These are phyloP conservation scores for Solenopsis invicta DNA, from an alignment of 1,140 invertebrate species.

Conservation along the genomic window DNA sequence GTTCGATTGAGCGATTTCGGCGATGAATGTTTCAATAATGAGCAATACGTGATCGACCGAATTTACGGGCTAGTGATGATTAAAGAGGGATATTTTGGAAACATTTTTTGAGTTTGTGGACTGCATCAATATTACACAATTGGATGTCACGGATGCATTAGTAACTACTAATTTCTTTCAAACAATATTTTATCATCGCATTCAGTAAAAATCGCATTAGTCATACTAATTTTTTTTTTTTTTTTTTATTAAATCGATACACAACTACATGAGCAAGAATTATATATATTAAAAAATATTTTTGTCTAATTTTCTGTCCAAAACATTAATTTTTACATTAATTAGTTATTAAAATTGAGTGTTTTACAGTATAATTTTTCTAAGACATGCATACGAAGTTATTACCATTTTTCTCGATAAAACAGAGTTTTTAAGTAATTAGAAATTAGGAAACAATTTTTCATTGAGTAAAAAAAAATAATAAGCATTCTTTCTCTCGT, in stretches of 20 bases:
- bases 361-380: conserved; percentile 6
- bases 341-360: neutral
- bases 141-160: conserved; percentile 10
- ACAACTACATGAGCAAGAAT: neutral
- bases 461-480: conserved; percentile 6
- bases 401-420: neutral
- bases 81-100: conserved; percentile 56
- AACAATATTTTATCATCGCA: conserved; percentile 6
- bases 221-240: conserved; percentile 19
- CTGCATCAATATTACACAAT: conserved; percentile 14
- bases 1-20: conserved; percentile 26
- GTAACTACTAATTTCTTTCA: neutral
- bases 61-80: conserved; percentile 25
- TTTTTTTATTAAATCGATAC: neutral
- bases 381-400: neutral
- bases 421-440: neutral
- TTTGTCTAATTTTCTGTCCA: neutral
- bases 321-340: neutral
- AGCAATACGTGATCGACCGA: conserved; percentile 60
- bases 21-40: conserved; percentile 18
- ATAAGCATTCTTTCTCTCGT: neutral
- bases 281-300: neutral
- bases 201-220: conserved; percentile 1
- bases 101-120: conserved; percentile 60
- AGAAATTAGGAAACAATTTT: conserved; percentile 10